phyloP scores from a whole-genome alignment of 2,888 invertebrate genomes.

The Chesias legatella region DNA sequence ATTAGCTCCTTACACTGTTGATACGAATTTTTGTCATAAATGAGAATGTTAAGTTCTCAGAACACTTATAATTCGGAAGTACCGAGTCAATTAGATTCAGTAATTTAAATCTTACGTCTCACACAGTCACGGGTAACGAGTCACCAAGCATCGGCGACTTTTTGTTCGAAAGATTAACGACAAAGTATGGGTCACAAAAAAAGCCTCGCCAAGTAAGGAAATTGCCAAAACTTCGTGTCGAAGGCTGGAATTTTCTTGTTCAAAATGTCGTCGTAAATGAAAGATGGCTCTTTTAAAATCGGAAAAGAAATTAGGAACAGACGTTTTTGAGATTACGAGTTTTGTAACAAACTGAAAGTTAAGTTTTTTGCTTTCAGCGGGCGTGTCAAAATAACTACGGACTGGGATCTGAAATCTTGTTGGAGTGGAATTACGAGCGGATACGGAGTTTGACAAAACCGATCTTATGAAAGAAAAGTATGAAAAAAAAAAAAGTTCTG shows the following conservation, averaged over 20 bases:
- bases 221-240: constrained; percentile 78
- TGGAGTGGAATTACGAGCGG: constrained; percentile 10
- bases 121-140: constrained; percentile 62
- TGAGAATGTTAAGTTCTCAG: too few species aligned
- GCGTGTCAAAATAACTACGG: constrained; percentile 18
- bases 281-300: constrained; percentile 78
- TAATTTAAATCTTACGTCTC: constrained; percentile 65
- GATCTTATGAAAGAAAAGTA: constrained; percentile 4
- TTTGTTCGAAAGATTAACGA: constrained; percentile 76
- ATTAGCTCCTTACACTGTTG: too few species aligned
- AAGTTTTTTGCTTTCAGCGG: constrained; percentile 33
- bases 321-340: constrained; percentile 75
- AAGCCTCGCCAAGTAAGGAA: constrained; percentile 71
- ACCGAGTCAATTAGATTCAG: constrained; percentile 44
- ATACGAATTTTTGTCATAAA: too few species aligned
- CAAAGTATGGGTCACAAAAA: constrained; percentile 73
- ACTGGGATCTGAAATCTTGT: constrained; percentile 10
- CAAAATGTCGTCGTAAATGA: constrained; percentile 78
- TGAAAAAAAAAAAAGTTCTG: too few species aligned
- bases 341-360: constrained; percentile 61
- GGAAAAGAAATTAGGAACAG: constrained; percentile 78
- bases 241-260: constrained; percentile 76
- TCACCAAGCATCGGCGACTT: constrained; percentile 60
- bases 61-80: too few species aligned
- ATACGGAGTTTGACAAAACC: constrained; percentile 3